Base-by-base conservation (phyloP, 2,888 invertebrate genomes). In the Macropis europaea region DNA sequence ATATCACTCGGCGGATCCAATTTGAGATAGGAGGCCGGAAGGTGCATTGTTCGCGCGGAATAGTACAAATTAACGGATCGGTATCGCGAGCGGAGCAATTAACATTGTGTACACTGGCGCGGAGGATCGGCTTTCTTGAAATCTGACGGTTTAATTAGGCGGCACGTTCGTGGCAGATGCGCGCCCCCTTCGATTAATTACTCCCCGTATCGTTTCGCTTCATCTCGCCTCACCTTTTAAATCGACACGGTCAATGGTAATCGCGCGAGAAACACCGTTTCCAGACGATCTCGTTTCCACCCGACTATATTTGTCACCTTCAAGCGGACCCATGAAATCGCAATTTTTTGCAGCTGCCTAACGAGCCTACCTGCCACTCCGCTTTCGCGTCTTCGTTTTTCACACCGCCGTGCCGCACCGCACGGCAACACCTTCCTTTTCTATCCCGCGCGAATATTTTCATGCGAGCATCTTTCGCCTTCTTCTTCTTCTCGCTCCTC, bases 71-170 rank as follows among this genome's bases (percentile, higher is more conserved):
- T 77, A 82, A 79, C 77, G 79, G 82, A 82, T 82, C 72, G 66
- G 70, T 83, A 82, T 82, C 82, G 73, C 60, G 71, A 56, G 56
- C 40, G 68, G 68, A 13, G 83, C 77, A 82, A 82, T 82, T 82
- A 83, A 81, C 82, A 68, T 82, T 82, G 82, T 82, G 81, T 82
- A 81, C 81, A 81, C 69, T 68, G 73, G 54, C 61, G 57, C 61
- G 68, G 73, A 64, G 76, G 74, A 82, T 79, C 53, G 71, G 68
- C 72, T 77, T 81, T 77, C 81, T 81, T 74, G 77, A 82, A 83
- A 83, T 82, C 83, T 83, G 83, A 83, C 81, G 83, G 81, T 83
- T 83, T 82, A 83, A 83, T 83, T 83, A 82, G 82, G 76, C 78
- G 76, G 73, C 79, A 67, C 73, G 73, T 76, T 76, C 75, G 72